Evolutionary conservation across 2,888 invertebrate species (phyloP), one percentile per base, ranked within the genome.

Genomic region (Cheilosia pagana): DNA sequence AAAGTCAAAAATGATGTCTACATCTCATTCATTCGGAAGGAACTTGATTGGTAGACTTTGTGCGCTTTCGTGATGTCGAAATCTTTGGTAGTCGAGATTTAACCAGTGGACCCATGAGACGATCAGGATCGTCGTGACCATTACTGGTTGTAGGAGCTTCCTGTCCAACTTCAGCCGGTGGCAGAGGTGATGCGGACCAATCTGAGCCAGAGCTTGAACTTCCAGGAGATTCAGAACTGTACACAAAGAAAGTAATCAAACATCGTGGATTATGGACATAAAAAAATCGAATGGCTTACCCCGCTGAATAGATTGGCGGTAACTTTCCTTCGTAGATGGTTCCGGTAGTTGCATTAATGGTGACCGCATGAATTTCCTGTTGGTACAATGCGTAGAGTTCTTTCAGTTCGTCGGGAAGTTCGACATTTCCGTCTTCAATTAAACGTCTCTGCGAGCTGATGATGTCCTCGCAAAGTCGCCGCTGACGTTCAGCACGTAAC

Each of bases 401-500:
- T 85, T 95, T 95, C 74, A 97, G 91, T 89, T 97, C 97, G 8
- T 95, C 93, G 0, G 96, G 95, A 50, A 96, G 92, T 59, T 94
- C 93, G 28, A 96, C 92, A 81, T 95, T 95, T 59, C 95, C 93
- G 87, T 96, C 96, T 93, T 97, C 96, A 88, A 98, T 95, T 43
- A 98, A 93, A 65, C 96, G 94, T 53, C 97, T 93, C 91, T 98
- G 98, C 48, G 97, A 93, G 1, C 96, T 96, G 74, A 98, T 98
- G 87, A 98, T 98, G 91, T 98, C 97, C 90, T 98, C 98, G 87
- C 97, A 96, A 35, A 98, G 94, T 55, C 96, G 94, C 23, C 97
- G 93, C 91, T 98, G 97, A 28, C 97, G 93, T 90, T 97, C 96
- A 74, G 96, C 95, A 23, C 97, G 93, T 87, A 97, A 93, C 86